Evolutionary conservation across 2,113 vertebrate genomes (phyloP), one percentile per base, ranked within the genome.

Genomic region (Etheostoma cragini): DNA sequence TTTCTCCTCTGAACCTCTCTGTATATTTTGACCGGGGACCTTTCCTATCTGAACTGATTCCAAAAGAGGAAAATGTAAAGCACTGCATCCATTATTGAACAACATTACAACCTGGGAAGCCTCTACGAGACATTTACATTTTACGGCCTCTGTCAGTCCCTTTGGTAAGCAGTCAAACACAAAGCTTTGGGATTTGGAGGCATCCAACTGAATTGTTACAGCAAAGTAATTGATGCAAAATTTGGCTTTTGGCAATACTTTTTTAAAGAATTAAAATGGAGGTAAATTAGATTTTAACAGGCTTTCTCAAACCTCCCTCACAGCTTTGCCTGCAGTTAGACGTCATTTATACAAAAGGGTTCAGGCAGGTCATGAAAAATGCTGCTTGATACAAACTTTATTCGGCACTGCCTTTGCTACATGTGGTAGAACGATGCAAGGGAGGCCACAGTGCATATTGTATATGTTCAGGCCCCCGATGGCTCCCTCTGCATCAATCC

Each of bases 21-120:
- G 71, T 84, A 68, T 64, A 49, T 79, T 88, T 81, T 74, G 78
- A 84, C 78, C 71, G 78, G 24, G 30, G 19, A 7, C 62, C 46
- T 72, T 79, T 80, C 80, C 69, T 52, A 72, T 79, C 78, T 84
- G 72, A 86, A 62, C 61, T 30, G 65, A 67, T 88, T 90, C 87
- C 73, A 67, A 80, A 81, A 87, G 64, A 56, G 61, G 42, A 17
- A 81, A 86, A 87, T 78, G 86, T 85, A 86, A 88, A 91, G 84
- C 65, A n/a, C 50, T 2, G 17, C 75, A 91, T 92, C 68, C 76
- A 91, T 89, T 88, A 88, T 88, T 87, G 72, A 91, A 69, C 80
- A 67, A 84, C 85, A 86, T 81, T 49, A 16, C 74, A 76, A 78
- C 82, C 67, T 52, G 72, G 69, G 49, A 89, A 88, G 68, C 61